phyloP scores from a whole-genome alignment of 2,113 vertebrate genomes.

The Geothlypis trichas region DNA sequence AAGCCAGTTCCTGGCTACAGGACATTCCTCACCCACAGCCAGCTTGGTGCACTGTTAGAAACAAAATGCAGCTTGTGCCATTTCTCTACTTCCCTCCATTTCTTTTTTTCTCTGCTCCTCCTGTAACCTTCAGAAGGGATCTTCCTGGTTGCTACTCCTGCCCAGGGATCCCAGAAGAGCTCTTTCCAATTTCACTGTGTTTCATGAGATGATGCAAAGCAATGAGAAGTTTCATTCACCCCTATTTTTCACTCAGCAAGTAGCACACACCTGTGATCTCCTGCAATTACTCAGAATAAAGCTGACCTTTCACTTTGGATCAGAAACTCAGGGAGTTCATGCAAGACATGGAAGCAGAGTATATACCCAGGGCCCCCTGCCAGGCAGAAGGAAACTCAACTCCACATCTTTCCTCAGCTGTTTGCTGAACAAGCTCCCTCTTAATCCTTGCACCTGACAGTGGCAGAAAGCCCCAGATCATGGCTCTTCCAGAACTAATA shows the following conservation, averaged over 20 bases:
- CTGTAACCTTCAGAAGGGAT: background rate
- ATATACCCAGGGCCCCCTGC: background rate
- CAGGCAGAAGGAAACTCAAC: background rate
- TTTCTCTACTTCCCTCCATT: background rate
- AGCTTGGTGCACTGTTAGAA: background rate
- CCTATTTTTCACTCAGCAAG: background rate
- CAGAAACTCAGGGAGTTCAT: accelerated
- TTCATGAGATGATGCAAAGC: background rate
- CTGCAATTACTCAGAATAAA: background rate
- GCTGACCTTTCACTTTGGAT: background rate
- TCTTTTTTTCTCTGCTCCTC: background rate
- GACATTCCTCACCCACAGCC: background rate
- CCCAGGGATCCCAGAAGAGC: background rate
- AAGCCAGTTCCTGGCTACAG: background rate
- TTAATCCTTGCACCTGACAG: background rate
- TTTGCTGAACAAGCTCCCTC: background rate
- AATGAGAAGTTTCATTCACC: background rate
- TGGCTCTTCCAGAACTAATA: background rate
- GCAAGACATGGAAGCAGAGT: background rate
- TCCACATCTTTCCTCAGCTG: background rate
- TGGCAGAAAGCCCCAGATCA: background rate
- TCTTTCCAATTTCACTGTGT: background rate
- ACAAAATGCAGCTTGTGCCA: background rate
- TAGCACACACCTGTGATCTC: background rate
- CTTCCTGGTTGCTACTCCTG: background rate